Base-by-base conservation (phyloP, 2,113 vertebrate species). In the Carollia perspicillata region DNA sequence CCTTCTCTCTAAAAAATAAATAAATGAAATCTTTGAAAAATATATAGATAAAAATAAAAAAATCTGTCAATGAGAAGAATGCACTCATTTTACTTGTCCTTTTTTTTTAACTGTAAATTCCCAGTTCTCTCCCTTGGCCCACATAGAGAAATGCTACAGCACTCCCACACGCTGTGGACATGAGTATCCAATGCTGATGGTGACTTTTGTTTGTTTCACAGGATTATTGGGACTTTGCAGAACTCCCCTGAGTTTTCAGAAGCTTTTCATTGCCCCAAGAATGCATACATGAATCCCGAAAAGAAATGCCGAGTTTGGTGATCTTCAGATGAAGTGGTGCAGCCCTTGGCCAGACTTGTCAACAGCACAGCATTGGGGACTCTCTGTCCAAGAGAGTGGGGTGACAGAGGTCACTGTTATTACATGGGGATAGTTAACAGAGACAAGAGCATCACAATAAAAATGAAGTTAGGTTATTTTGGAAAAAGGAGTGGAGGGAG, bases 221-320 rank as follows among this genome's bases (percentile, higher is more conserved):
- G 99, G 98, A 99, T 99, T 63, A 98, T 99, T 40, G 99, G 99
- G 49, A 99, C 99, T 14, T 97, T 99, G 96, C 99, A 99, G 97
- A 99, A 99, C 97, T 99, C 99, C 9, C 99, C 98, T 1, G 99
- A 99, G 96, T 99, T 99, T 97, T 98, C 99, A 88, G 99, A 99
- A 98, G 99, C 99, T 37, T 99, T 99, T 96, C 98, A 98, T 8
- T 99, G 99, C 98, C 98, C 72, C 93, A 98, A 98, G 17, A 98
- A 97, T 35, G 97, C 98, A 95, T 98, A 98, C 95, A 99, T 99
- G 99, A 98, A 99, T 84, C 99, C 99, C 83, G 97, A 98, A 69
- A 98, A 98, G 11, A 98, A 99, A 81, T 99, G 99, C 95, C 99
- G 98, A 0, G 99, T 99, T 20, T 99, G 99, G 99, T 99, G 98